Evolutionary conservation across 2,888 invertebrate species (phyloP).

Genomic region (Siphlonurus alternatus): DNA sequence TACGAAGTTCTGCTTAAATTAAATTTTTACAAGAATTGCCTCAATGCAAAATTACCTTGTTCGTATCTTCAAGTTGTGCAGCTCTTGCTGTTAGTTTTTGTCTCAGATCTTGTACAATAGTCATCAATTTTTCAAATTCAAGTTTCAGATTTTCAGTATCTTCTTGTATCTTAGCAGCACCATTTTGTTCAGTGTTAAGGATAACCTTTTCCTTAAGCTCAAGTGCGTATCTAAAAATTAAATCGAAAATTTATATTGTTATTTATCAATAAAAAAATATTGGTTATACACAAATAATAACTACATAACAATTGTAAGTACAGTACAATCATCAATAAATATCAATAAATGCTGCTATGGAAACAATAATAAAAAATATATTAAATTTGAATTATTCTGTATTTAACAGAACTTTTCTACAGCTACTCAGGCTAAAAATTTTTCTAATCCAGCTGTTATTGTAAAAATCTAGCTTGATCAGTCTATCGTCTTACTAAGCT

Average conservation of each 20-base stretch:
- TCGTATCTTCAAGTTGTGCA: slow-evolving; percentile 69
- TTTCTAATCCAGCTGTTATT: background rate
- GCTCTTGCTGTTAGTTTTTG: slow-evolving; percentile 57
- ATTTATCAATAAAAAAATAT: background rate
- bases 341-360: too few relatives aligned
- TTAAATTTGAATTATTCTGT: background rate
- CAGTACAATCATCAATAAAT: background rate
- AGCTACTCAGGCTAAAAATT: too few relatives aligned
- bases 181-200: slow-evolving; percentile 78
- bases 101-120: slow-evolving; percentile 62
- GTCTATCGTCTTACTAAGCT: background rate
- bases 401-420: too few relatives aligned
- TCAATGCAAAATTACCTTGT: slow-evolving; percentile 36
- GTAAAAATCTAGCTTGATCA: background rate
- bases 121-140: slow-evolving; percentile 76
- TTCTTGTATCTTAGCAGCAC: slow-evolving; percentile 77
- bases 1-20: too few relatives aligned
- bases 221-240: slow-evolving; percentile 46
- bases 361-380: background rate
- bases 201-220: slow-evolving; percentile 87
- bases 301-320: background rate
- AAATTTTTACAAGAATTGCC: too few relatives aligned
- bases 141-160: slow-evolving; percentile 76
- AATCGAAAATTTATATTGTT: background rate
- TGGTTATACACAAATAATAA: background rate